Evolutionary conservation across 2,888 invertebrate species (phyloP).

Genomic region (Pegoplata infirma): DNA sequence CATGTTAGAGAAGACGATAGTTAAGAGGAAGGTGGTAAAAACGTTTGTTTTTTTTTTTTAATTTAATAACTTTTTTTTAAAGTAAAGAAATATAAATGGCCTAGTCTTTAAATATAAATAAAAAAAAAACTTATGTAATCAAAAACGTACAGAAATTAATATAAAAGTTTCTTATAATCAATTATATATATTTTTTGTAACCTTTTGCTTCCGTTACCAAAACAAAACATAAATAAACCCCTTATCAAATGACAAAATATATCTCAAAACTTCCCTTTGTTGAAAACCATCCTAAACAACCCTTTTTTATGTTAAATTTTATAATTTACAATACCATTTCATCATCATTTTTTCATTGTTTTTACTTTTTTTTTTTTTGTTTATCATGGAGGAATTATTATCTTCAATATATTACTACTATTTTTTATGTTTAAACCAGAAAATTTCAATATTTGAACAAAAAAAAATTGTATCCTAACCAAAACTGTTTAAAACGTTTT

Average conservation of each 20-base stretch:
- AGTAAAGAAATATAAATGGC: constrained; percentile 33
- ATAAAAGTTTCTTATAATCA: neutral
- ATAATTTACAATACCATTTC: constrained; percentile 6
- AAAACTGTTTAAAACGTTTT: constrained; percentile 46
- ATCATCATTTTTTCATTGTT: constrained; percentile 20
- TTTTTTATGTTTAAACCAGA: constrained; percentile 25
- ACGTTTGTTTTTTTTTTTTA: too few species aligned
- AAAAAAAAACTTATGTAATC: constrained; percentile 26
- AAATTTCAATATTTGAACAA: constrained; percentile 13
- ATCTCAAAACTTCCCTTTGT: neutral
- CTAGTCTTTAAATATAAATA: constrained; percentile 33
- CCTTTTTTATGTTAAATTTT: constrained; percentile 19
- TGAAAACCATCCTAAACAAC: constrained; percentile 2
- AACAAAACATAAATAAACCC: constrained; percentile 16
- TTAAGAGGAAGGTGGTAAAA: neutral
- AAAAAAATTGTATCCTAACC: constrained; percentile 33
- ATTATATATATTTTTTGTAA: too few species aligned
- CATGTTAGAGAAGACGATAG: constrained; percentile 20
- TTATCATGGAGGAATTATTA: constrained; percentile 1
- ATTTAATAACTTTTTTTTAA: constrained; percentile 35
- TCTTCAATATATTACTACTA: constrained; percentile 5
- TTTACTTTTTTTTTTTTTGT: neutral
- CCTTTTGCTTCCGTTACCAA: neutral
- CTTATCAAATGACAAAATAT: neutral
- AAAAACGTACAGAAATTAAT: neutral